Evolutionary conservation across 1,140 invertebrate species (phyloP), one percentile per base, ranked within the genome.

Genomic region (Spodoptera litura): DNA sequence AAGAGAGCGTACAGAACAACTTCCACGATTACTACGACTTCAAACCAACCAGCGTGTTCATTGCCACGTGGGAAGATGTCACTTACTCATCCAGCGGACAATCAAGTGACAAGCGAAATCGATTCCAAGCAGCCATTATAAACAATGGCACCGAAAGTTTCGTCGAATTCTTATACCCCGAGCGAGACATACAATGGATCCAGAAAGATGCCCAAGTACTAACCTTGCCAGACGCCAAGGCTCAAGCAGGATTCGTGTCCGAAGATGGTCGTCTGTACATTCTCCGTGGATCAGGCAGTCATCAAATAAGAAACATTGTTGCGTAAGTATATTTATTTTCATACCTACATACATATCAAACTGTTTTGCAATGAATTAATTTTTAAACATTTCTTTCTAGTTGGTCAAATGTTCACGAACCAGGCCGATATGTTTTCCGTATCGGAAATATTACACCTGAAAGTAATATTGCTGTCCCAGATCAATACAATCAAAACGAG

Each of bases 161-260:
- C 88, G 97, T 96, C 0, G 96, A 98, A 85, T 96, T 99, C 83
- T 92, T 99, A 53, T 99, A 99, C 91, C 96, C 97, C 2, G 96
- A 98, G 80, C 95, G 96, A 83, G 98, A 98, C 0, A 97, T 99
- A 55, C 97, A 98, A 88, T 99, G 99, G 99, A 96, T 99, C 56
- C 97, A 98, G 91, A 97, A 97, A 58, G 96, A 96, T 75, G 95
- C 95, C 4, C 95, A 96, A 51, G 96, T 96, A 81, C 91, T 95
- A 4, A 96, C 96, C 27, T 82, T 97, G 4, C 97, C 97, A 2
- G 98, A 99, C 89, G 98, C 98, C 0, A 97, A 97, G 80, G 98
- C 98, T 13, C 98, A 99, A 94, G 98, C 97, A 71, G 98, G 98
- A n/a, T 97, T 99, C 83, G 96, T 99, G 78, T 96, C 97, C 15